A percentile compares a stretch with the other conserved stretches of the same genome.
phyloP scores from a whole-genome alignment of 2,888 invertebrate species.

The Pristionchus fissidentatus region DNA sequence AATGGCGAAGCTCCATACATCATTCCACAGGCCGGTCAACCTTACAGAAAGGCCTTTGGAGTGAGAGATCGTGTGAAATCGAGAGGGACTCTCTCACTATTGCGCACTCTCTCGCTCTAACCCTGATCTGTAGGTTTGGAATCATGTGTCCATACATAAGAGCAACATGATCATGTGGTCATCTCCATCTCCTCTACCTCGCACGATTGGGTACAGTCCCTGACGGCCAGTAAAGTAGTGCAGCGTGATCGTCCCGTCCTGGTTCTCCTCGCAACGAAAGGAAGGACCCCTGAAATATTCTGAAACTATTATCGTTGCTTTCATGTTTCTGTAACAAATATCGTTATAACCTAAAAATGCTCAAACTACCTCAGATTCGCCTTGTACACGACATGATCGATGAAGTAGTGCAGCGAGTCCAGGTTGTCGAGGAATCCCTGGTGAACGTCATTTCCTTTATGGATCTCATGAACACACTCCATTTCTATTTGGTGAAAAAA shows the following conservation, averaged over 20 bases:
- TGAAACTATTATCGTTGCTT: too few species aligned
- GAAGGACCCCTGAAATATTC: conserved; percentile 81
- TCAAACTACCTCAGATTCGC: conserved; percentile 65
- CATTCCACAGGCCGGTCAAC: too few species aligned
- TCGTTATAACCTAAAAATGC: background rate
- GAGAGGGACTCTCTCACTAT: background rate
- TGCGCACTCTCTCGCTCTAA: too few species aligned
- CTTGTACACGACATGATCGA: conserved; percentile 75
- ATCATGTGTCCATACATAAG: too few species aligned
- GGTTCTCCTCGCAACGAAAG: conserved; percentile 90
- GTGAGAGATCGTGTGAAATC: too few species aligned
- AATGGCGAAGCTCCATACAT: too few species aligned
- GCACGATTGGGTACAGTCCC: conserved; percentile 93
- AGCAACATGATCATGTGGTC: too few species aligned
- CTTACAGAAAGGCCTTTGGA: too few species aligned
- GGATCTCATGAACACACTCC: background rate
- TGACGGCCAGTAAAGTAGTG: conserved; percentile 96
- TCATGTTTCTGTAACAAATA: background rate
- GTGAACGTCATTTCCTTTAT: background rate
- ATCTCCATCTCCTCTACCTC: conserved; percentile 50
- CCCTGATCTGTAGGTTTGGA: too few species aligned
- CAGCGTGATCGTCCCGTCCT: conserved; percentile 89
- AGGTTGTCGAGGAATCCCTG: conserved; percentile 93
- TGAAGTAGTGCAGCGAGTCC: conserved; percentile 87
- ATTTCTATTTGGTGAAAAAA: background rate